Evolutionary conservation across 1,140 invertebrate species (phyloP), one percentile per base, ranked within the genome.

Genomic region (Colletes gigas): DNA sequence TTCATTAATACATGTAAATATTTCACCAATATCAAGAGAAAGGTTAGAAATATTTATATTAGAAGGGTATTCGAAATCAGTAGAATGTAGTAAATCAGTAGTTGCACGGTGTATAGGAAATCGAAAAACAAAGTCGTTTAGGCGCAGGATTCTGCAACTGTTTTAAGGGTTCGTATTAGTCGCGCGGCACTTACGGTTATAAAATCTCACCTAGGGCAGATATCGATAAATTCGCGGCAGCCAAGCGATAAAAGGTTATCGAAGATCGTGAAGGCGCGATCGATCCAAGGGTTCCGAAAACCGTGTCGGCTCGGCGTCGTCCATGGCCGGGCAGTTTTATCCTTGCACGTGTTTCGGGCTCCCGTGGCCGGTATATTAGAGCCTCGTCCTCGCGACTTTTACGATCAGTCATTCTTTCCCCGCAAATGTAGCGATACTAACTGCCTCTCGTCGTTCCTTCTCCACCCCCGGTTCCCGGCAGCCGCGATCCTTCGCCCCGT

Each of bases 351-450:
- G 67, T 50, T 67, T 62, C 54, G 62, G 5, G 50, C 50, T 59
- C 19, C 17, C 44, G n/a, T 39, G 50, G 74, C 12, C 57, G 66
- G 59, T 81, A 78, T 78, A 81, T 81, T 81, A 81, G 74, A 77
- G 77, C 62, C 77, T 68, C 65, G 63, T 72, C 60, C 75, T 50
- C 60, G 44, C 60, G 75, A 85, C 83, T 86, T 85, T 86, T 85
- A 86, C 82, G 84, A 86, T 85, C 84, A 59, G 75, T 85, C 84
- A 82, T 82, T 67, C 84, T 85, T 82, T 68, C 81, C 50, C 71
- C 83, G 83, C 83, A 86, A 86, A 86, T 86, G 84, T 86, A 86
- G 84, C 84, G 84, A 86, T 85, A 86, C 84, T 86, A 85, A 86
- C 80, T 85, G 63, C 84, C 15, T 80, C 81, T 72, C 80, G 71